These are phyloP conservation scores for Atherinomorus stipes DNA, from an alignment of 2,113 vertebrate species.

Conservation along the genomic window DNA sequence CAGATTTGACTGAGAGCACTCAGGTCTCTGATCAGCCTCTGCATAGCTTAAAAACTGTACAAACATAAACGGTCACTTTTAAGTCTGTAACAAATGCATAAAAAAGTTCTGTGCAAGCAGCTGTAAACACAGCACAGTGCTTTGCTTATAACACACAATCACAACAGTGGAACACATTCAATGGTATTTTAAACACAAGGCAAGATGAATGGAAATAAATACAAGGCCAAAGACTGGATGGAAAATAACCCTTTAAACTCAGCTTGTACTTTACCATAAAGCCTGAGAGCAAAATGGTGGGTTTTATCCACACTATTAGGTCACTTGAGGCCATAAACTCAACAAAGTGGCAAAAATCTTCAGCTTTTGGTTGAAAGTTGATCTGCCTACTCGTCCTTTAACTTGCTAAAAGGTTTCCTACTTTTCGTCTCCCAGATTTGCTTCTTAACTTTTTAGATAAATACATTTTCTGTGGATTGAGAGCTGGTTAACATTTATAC, in stretches of 20 bases:
- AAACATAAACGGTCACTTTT: conserved; percentile 12
- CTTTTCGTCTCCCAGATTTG: neutral
- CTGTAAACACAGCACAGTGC: conserved; percentile 28
- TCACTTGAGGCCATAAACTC: conserved; percentile 2
- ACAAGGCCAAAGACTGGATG: conserved; percentile 12
- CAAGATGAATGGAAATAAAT: conserved; percentile 40
- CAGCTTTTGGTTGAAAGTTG: neutral
- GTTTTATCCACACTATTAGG: neutral
- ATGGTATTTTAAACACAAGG: conserved; percentile 35
- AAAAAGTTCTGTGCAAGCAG: conserved; percentile 50
- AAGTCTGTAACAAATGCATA: conserved; percentile 29
- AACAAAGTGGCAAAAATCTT: neutral
- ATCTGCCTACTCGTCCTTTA: neutral
- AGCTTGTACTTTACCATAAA: neutral
- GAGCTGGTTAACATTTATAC: conserved; percentile 10
- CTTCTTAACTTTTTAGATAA: neutral
- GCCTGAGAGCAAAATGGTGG: neutral
- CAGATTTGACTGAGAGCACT: conserved; percentile 22
- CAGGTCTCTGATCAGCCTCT: conserved; percentile 39
- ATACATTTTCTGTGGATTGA: neutral
- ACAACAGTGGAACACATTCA: conserved; percentile 51
- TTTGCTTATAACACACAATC: neutral
- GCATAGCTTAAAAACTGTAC: conserved; percentile 54
- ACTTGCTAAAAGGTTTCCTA: conserved; percentile 8
- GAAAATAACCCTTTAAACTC: conserved; percentile 11